Base-by-base conservation (phyloP, 1,140 invertebrate species). In the Lerema accius region DNA sequence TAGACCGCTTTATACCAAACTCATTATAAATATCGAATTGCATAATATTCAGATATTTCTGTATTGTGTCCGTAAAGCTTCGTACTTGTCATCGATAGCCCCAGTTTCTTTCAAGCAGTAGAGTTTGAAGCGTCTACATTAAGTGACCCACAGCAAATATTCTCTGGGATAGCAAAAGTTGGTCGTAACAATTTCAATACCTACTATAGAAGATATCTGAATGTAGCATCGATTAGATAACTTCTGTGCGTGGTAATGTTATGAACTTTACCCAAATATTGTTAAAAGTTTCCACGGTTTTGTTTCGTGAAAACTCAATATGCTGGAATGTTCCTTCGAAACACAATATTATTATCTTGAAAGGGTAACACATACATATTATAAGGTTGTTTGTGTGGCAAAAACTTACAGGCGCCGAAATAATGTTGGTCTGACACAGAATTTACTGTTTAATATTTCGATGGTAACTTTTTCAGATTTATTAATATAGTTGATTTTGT, bases 181-280 rank as follows among this genome's bases (percentile, higher is more conserved):
- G 50, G 59, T 65, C 51, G 56, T 49, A 70, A 73, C 66, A 69
- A 61, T 65, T 65, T 63, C 42, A 66, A 53, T 55, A n/a, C n/a
- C n/a, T n/a, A 65, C 68, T 73, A 68, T 71, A 63, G 46, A 42
- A 62, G 62, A 55, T 71, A 71, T 71, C 58, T 64, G 65, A 69
- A 61, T 60, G 50, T 58, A 64, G 28, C 37, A 59, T 35, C 45
- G 46, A 15, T 14, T 14, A 69, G 65, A 65, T 56, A 71, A 71
- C 65, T 76, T 69, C 40, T 46, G 63, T 50, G 26, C 58, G 62
- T 45, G 65, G 66, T 76, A 73, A 73, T 67, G 48, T 71, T 70
- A 59, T 19, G 11, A 74, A 74, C 69, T 73, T 73, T 58, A 69
- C 51, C 63, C 65, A 79, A 79, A 81, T 79, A 78, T 81, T 77